Conservation (phyloP, 2,113 vertebrate species). For the Rafetus swinhoei region DNA sequence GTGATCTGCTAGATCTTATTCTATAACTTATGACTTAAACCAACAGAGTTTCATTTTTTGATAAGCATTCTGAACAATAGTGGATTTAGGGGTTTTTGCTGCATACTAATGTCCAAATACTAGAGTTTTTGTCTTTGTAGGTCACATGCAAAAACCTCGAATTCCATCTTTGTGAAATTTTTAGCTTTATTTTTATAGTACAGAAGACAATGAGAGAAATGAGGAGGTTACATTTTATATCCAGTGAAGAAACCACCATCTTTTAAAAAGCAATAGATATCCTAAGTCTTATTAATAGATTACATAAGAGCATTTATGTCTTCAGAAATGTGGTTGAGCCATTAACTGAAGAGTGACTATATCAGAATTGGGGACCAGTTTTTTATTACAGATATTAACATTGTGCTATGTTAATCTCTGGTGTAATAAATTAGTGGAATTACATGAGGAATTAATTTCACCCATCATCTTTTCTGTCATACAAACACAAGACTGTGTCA, state of each 20-base stretch:
- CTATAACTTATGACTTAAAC: neutral
- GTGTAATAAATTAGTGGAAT: neutral
- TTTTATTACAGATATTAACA: neutral
- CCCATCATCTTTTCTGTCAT: neutral
- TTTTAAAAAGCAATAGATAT: neutral
- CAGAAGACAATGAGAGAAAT: neutral
- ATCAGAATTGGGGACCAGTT: neutral
- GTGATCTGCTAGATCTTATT: neutral
- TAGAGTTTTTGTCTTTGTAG: neutral
- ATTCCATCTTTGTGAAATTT: neutral
- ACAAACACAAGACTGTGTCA: neutral
- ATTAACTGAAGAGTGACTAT: neutral
- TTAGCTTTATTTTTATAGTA: neutral
- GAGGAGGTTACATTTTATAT: neutral
- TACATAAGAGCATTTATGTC: neutral
- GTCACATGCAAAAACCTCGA: neutral
- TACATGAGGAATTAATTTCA: neutral
- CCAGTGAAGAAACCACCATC: neutral
- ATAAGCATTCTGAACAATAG: neutral
- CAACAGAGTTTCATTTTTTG: neutral
- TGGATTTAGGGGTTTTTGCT: neutral
- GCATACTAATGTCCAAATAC: neutral
- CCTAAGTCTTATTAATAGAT: neutral
- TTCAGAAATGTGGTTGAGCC: constrained; percentile 4
- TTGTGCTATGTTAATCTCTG: neutral